Conservation (phyloP, 2,797 vertebrate species). For the Gallinago nigripennis region DNA sequence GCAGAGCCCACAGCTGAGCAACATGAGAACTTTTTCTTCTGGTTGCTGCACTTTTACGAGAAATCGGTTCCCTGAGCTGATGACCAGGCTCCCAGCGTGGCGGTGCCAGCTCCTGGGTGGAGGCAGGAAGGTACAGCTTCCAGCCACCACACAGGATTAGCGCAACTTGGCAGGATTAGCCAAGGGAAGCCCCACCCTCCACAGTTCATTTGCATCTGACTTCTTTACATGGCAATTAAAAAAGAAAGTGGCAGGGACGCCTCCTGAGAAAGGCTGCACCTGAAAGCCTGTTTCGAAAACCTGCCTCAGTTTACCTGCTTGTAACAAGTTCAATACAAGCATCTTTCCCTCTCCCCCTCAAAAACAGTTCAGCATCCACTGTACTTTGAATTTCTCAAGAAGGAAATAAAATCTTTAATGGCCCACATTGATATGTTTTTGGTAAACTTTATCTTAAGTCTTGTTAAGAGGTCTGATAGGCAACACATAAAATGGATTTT, state of each 20-base stretch:
- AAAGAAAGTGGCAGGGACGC: background rate
- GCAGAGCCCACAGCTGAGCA: fast-evolving
- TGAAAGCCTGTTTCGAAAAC: background rate
- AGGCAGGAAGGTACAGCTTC: background rate
- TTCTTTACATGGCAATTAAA: background rate
- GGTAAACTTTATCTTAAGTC: background rate
- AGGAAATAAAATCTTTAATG: background rate
- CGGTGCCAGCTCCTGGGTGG: background rate
- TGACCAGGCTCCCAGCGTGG: background rate
- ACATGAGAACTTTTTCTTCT: background rate
- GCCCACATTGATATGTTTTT: background rate
- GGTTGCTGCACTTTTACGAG: background rate
- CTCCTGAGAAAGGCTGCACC: background rate
- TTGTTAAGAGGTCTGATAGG: background rate
- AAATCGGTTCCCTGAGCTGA: background rate
- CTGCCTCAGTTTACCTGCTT: background rate
- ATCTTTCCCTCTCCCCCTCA: fast-evolving
- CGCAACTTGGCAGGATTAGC: background rate
- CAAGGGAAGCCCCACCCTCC: background rate
- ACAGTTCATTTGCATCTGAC: background rate
- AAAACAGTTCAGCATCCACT: background rate
- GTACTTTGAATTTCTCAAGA: background rate
- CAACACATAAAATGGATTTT: background rate
- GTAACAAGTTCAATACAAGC: background rate
- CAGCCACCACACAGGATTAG: background rate